These are phyloP conservation scores for Oryzaephilus surinamensis DNA, from an alignment of 1,140 invertebrate genomes.

Conservation along the genomic window DNA sequence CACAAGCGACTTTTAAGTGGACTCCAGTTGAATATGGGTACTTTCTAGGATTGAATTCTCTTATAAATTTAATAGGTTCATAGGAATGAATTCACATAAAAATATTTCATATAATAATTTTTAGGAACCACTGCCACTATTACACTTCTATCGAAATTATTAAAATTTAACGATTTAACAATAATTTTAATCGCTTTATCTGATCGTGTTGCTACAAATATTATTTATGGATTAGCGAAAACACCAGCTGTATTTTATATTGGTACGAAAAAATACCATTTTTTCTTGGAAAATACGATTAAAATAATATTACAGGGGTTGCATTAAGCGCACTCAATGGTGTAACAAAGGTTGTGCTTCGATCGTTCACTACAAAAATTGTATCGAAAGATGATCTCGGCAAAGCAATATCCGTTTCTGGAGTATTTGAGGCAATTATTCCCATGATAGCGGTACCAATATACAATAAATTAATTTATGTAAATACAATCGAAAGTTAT, in stretches of 20 bases:
- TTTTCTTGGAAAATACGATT: too few species aligned
- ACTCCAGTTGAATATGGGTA: too few species aligned
- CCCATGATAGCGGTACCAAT: slow-evolving; percentile 39
- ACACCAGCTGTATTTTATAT: slow-evolving; percentile 24
- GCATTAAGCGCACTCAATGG: slow-evolving; percentile 44
- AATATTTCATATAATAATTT: too few species aligned
- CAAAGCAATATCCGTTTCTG: slow-evolving; percentile 46
- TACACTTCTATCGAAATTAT: too few species aligned
- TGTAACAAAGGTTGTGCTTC: slow-evolving; percentile 40
- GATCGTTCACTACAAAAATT: slow-evolving; percentile 47
- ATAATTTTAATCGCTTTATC: too few species aligned
- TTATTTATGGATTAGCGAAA: slow-evolving; percentile 23
- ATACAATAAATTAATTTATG: slow-evolving; percentile 39
- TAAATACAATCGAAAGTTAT: slow-evolving; percentile 33
- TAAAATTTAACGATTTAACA: too few species aligned
- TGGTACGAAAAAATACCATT: slow-evolving; percentile 28
- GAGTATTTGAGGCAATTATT: slow-evolving; percentile 41
- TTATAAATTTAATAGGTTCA: too few species aligned
- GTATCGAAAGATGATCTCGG: slow-evolving; percentile 43
- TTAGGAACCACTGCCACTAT: too few species aligned
- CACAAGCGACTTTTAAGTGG: too few species aligned
- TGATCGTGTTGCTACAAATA: slow-evolving; percentile 26
- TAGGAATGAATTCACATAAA: too few species aligned
- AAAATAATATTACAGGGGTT: slow-evolving; percentile 19
- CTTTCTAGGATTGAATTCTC: too few species aligned